A percentile compares a stretch with the other conserved stretches of the same genome.
These are phyloP conservation scores for Larimichthys polyactis DNA, from an alignment of 2,113 vertebrate genomes.

Conservation along the genomic window DNA sequence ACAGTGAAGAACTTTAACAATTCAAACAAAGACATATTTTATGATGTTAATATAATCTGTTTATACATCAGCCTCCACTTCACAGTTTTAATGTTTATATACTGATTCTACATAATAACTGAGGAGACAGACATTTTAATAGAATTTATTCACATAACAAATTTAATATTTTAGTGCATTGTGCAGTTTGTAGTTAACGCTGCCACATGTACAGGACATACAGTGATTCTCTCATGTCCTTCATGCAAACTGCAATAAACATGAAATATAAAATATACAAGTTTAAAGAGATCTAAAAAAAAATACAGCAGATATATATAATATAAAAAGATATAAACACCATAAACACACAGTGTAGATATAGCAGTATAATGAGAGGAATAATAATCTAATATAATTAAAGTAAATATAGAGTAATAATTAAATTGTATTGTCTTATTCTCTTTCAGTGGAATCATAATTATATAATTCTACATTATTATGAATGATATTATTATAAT, in stretches of 20 bases:
- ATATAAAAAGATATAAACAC: no score
- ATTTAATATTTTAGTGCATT: neutral
- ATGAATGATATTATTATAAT: neutral
- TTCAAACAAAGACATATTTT: no score
- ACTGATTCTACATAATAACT: neutral
- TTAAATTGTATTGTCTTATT: neutral
- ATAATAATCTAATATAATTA: no score
- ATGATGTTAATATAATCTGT: neutral
- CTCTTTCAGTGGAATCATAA: neutral
- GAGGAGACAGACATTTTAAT: neutral
- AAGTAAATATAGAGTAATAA: neutral
- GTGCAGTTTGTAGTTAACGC: neutral
- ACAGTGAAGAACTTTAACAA: no score
- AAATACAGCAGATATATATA: no score
- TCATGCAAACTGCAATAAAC: no score
- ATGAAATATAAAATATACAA: no score
- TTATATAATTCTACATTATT: neutral
- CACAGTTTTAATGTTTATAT: neutral
- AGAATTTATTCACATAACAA: neutral
- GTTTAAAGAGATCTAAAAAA: no score
- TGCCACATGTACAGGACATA: no score
- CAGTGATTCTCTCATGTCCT: no score
- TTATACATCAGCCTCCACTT: neutral
- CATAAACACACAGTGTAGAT: no score
- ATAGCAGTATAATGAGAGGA: no score